These are phyloP conservation scores for Hyalella azteca DNA, from an alignment of 2,888 invertebrate genomes.

Conservation along the genomic window DNA sequence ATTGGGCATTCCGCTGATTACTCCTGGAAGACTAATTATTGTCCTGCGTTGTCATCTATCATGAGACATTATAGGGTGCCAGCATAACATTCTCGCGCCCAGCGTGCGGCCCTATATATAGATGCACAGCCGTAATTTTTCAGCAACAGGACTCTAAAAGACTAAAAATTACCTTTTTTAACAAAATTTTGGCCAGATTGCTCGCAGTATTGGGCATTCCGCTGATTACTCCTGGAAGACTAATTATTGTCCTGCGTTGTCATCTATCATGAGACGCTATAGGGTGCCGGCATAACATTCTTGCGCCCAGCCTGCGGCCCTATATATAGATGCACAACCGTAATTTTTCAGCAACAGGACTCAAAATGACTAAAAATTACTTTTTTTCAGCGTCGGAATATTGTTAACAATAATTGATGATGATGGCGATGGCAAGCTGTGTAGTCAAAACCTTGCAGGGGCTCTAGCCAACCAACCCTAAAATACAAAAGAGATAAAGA, in stretches of 20 bases:
- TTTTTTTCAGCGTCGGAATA: too few relatives aligned
- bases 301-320: neutral
- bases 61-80: neutral
- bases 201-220: neutral
- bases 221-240: neutral
- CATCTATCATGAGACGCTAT: neutral
- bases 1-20: neutral
- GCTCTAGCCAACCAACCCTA: too few relatives aligned
- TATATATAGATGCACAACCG: neutral
- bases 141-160: neutral
- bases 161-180: neutral
- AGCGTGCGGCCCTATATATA: neutral
- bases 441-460: too few relatives aligned
- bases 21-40: constrained; percentile 12
- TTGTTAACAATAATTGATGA: too few relatives aligned
- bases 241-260: neutral
- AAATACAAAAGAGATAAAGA: too few relatives aligned
- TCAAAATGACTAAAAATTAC: neutral
- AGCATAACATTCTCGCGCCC: constrained; percentile 3
- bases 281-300: neutral
- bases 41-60: neutral
- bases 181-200: too few relatives aligned
- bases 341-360: neutral
- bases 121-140: neutral
- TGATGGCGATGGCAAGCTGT: too few relatives aligned